These are phyloP conservation scores for Hofmannophila pseudospretella DNA, from an alignment of 2,888 invertebrate species.

Conservation along the genomic window DNA sequence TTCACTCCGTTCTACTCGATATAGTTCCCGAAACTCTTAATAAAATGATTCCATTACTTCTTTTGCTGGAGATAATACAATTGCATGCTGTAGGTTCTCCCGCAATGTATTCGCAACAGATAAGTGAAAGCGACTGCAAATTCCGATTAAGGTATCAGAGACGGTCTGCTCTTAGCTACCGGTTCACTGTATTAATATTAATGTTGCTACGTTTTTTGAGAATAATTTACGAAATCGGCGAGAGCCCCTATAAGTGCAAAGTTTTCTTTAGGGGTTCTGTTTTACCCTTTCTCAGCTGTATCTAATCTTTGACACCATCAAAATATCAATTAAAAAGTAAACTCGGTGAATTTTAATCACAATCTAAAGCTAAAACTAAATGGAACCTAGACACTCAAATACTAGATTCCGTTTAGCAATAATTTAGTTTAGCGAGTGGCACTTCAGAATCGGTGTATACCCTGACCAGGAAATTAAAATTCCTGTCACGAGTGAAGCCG, in stretches of 20 bases:
- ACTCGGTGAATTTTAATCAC: not conserved
- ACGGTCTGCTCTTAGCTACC: slow-evolving; percentile 10
- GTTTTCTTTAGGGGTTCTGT: slow-evolving; percentile 11
- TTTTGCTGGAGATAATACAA: not conserved
- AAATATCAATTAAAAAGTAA: no score
- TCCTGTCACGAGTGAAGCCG: no score
- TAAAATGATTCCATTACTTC: slow-evolving; percentile 2
- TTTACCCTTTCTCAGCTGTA: not conserved
- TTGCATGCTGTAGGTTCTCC: not conserved
- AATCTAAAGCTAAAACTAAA: no score
- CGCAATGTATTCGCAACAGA: not conserved
- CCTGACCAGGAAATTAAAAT: no score
- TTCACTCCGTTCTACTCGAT: not conserved
- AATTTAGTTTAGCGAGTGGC: no score
- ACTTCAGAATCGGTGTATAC: no score
- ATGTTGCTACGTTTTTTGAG: slow-evolving; percentile 19
- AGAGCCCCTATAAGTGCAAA: slow-evolving; percentile 12
- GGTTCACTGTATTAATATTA: slow-evolving; percentile 20
- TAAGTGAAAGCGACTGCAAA: not conserved
- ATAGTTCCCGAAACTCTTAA: not conserved
- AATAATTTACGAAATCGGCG: slow-evolving; percentile 10
- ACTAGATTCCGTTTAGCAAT: no score
- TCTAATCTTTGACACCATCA: no score
- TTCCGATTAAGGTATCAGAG: not conserved
- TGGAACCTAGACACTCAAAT: no score